These are phyloP conservation scores for Lucilia sericata DNA, from an alignment of 1,140 invertebrate genomes.

Conservation along the genomic window DNA sequence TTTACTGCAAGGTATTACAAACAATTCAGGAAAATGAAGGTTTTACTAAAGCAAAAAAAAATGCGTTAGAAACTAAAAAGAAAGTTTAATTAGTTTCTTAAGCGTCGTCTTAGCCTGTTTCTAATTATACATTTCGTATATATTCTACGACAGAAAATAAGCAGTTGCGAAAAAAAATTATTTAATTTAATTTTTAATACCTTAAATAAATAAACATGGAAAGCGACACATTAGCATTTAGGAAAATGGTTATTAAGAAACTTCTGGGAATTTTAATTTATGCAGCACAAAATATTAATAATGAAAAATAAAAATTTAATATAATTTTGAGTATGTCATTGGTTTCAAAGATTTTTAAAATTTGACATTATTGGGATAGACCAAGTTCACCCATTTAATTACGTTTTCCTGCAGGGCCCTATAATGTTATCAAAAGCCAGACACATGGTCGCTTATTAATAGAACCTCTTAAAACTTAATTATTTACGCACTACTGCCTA, in stretches of 20 bases:
- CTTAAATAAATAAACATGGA: not conserved
- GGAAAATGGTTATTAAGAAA: not conserved
- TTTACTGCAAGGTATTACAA: conserved; percentile 14
- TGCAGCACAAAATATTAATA: no score
- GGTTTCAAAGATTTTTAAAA: no score
- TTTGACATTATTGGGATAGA: no score
- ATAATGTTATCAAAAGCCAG: no score
- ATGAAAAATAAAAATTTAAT: no score
- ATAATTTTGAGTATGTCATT: no score
- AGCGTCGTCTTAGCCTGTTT: conserved; percentile 22
- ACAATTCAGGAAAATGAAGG: conserved; percentile 2
- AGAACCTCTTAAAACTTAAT: no score
- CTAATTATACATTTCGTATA: conserved; percentile 14
- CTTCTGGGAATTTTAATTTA: no score
- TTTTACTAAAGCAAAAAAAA: not conserved
- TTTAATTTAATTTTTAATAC: conserved; percentile 18
- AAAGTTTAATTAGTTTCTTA: conserved; percentile 29
- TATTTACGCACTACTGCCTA: no score
- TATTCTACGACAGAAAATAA: not conserved
- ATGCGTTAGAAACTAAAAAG: conserved; percentile 15
- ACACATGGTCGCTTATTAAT: no score
- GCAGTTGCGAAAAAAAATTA: not conserved
- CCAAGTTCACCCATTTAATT: no score
- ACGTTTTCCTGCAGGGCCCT: no score
- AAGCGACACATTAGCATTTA: conserved; percentile 11